phyloP scores from a whole-genome alignment of 2,113 vertebrate genomes.

The Chaenocephalus aceratus region DNA sequence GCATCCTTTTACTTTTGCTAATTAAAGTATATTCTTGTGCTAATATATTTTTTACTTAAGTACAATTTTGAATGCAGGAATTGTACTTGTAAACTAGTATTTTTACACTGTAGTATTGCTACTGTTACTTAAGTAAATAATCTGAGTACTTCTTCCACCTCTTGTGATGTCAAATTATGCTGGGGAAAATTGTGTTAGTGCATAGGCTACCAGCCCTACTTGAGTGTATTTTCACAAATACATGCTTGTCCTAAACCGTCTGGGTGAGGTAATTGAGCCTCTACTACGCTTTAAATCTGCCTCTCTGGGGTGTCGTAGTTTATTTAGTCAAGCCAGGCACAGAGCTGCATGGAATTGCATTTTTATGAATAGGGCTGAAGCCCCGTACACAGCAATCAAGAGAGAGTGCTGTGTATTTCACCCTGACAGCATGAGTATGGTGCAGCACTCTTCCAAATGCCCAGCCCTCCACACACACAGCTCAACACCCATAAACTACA shows the following conservation, averaged over 20 bases:
- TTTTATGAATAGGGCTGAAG: conserved; percentile 80
- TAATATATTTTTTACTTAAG: too few relatives aligned
- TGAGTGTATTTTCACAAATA: conserved; percentile 5
- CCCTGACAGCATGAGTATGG: conserved; percentile 68
- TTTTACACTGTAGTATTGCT: too few relatives aligned
- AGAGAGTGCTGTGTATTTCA: conserved; percentile 82
- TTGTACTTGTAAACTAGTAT: too few relatives aligned
- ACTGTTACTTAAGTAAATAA: too few relatives aligned
- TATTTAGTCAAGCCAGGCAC: conserved; percentile 56
- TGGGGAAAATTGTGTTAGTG: too few relatives aligned
- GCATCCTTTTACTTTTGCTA: too few relatives aligned
- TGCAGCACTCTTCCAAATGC: conserved; percentile 39
- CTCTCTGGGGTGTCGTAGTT: conserved; percentile 41
- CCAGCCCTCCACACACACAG: conserved; percentile 24
- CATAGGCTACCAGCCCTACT: neutral
- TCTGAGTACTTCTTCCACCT: too few relatives aligned
- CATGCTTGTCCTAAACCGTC: conserved; percentile 11
- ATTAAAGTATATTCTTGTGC: too few relatives aligned
- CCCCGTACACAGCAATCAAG: conserved; percentile 76
- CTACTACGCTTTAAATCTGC: conserved; percentile 54
- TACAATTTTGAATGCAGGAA: too few relatives aligned
- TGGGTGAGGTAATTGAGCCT: conserved; percentile 37
- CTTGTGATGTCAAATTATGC: too few relatives aligned
- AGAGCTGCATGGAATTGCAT: conserved; percentile 73
- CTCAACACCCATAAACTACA: conserved; percentile 62